Conservation (phyloP, 2,888 invertebrate genomes). For the Meganola albula region DNA sequence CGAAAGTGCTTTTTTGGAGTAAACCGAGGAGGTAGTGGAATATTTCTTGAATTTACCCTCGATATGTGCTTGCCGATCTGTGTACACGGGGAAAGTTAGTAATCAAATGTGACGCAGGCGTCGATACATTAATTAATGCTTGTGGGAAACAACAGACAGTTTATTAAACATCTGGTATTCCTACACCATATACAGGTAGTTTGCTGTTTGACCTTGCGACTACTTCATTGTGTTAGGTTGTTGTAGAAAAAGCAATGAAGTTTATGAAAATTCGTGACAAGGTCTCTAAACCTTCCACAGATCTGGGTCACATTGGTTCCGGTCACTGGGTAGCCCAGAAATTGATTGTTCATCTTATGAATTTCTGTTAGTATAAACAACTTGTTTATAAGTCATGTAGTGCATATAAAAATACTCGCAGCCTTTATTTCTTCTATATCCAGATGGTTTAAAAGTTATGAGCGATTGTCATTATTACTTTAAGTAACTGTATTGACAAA, state of each 20-base stretch:
- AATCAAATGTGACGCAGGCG: constrained; percentile 30
- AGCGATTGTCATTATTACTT: too few relatives aligned
- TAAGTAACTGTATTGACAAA: too few relatives aligned
- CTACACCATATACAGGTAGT: constrained; percentile 16
- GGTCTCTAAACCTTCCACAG: constrained; percentile 20
- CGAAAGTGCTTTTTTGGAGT: constrained; percentile 70
- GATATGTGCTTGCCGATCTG: constrained; percentile 70
- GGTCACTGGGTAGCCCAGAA: constrained; percentile 12
- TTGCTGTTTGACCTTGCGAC: constrained; percentile 19
- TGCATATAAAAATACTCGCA: too few relatives aligned
- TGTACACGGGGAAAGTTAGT: constrained; percentile 35
- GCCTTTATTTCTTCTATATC: too few relatives aligned
- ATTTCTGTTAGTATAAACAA: too few relatives aligned
- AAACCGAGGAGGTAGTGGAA: constrained; percentile 69
- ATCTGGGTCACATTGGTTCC: constrained; percentile 25
- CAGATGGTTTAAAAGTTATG: too few relatives aligned
- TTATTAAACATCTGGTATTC: constrained; percentile 28
- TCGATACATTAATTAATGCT: constrained; percentile 37
- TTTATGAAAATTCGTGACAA: constrained; percentile 22
- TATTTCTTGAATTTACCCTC: constrained; percentile 74
- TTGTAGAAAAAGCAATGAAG: constrained; percentile 14
- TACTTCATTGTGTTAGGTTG: constrained; percentile 14
- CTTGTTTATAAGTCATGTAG: too few relatives aligned
- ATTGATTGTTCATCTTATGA: too few relatives aligned
- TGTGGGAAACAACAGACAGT: constrained; percentile 43